Evolutionary conservation across 1,140 invertebrate species (phyloP).

Genomic region (Drosophila nikananu): DNA sequence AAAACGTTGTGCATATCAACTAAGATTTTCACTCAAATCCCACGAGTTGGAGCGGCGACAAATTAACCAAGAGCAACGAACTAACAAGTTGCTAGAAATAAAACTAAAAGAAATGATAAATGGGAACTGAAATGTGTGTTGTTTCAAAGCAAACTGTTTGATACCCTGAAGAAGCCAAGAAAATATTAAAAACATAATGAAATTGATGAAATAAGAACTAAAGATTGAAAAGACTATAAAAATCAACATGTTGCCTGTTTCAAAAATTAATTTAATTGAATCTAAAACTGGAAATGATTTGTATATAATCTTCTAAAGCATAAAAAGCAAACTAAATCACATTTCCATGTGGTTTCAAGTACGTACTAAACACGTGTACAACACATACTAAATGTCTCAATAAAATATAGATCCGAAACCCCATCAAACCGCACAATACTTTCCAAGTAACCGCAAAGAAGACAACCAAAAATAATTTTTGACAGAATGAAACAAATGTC

Average conservation of each 20-base stretch:
- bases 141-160: neutral
- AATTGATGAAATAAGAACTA: neutral
- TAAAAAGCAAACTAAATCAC: neutral
- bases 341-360: neutral
- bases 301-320: neutral
- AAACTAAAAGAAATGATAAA: slow-evolving; percentile 62
- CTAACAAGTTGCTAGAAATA: slow-evolving; percentile 40
- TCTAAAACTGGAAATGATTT: neutral
- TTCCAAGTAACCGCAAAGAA: slow-evolving; percentile 28
- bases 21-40: slow-evolving; percentile 44
- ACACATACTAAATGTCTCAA: slow-evolving; percentile 2
- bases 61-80: slow-evolving; percentile 30
- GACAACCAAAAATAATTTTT: slow-evolving; percentile 48
- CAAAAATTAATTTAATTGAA: neutral
- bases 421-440: slow-evolving; percentile 3
- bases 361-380: slow-evolving; percentile 1
- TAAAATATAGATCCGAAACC: slow-evolving; percentile 9
- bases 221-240: neutral
- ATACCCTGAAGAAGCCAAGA: slow-evolving; percentile 10
- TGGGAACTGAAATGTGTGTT: neutral
- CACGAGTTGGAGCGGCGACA: slow-evolving; percentile 18
- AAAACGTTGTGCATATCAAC: slow-evolving; percentile 38
- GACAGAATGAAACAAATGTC: slow-evolving; percentile 62
- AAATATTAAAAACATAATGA: neutral
- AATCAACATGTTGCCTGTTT: neutral